A percentile compares a stretch with the other conserved stretches of the same genome.
These are phyloP conservation scores for Gorsachius magnificus DNA, from an alignment of 2,797 vertebrate genomes.

Conservation along the genomic window DNA sequence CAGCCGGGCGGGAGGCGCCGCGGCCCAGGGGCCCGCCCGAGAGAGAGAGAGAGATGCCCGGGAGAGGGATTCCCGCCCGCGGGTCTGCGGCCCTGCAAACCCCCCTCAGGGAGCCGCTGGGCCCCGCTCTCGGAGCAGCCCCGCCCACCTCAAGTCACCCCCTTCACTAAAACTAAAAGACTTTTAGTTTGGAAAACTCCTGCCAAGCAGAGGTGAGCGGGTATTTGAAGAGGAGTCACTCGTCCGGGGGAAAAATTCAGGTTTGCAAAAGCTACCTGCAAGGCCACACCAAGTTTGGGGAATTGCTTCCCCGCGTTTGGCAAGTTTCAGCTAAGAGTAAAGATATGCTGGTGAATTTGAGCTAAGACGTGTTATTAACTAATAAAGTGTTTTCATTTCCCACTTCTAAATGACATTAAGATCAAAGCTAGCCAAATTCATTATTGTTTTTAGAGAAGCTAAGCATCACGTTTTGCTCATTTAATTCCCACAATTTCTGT, in stretches of 20 bases:
- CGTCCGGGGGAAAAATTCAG: neutral
- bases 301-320: neutral
- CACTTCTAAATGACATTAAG: neutral
- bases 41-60: too few species aligned
- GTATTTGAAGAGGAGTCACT: fast-evolving
- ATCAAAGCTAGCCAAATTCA: neutral
- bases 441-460: neutral
- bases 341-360: neutral
- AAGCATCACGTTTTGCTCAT: neutral
- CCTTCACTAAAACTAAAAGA: fast-evolving
- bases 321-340: neutral
- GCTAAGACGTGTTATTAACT: neutral
- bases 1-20: fast-evolving
- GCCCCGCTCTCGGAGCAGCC: fast-evolving
- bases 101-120: fast-evolving
- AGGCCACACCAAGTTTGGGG: neutral
- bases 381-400: neutral
- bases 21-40: fast-evolving
- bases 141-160: too few species aligned
- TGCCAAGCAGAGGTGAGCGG: neutral
- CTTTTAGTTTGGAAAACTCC: neutral
- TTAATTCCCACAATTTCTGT: neutral
- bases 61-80: fast-evolving
- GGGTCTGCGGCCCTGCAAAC: fast-evolving
- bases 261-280: neutral